phyloP scores from a whole-genome alignment of 1,140 invertebrate genomes.

The Anoplophora glabripennis region DNA sequence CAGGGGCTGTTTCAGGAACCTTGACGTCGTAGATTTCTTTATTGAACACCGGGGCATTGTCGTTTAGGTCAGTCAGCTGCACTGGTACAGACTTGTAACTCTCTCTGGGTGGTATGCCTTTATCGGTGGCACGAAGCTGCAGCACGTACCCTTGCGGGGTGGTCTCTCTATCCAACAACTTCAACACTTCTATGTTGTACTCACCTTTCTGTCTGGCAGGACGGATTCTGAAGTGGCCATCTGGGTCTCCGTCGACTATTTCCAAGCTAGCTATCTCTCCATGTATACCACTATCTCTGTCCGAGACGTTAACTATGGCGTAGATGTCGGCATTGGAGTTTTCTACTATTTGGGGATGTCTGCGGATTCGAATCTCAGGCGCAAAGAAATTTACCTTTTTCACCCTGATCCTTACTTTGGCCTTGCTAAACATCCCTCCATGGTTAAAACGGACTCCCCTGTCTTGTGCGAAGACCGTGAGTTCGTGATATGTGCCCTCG shows the following conservation, averaged over 20 bases:
- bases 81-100: conserved; percentile 75
- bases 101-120: conserved; percentile 72
- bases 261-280: conserved; percentile 80
- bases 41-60: conserved; percentile 85
- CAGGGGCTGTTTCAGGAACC: conserved; percentile 82
- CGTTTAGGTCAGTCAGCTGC: conserved; percentile 75
- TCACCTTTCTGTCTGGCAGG: conserved; percentile 61
- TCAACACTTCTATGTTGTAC: conserved; percentile 74
- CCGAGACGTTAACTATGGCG: conserved; percentile 82
- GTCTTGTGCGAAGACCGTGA: conserved; percentile 80
- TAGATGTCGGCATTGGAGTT: conserved; percentile 84
- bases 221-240: conserved; percentile 79
- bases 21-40: conserved; percentile 84
- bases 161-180: conserved; percentile 71
- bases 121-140: conserved; percentile 79
- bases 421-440: conserved; percentile 63
- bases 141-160: conserved; percentile 81
- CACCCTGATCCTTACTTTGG: conserved; percentile 74
- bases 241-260: conserved; percentile 84
- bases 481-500: conserved; percentile 66
- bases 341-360: conserved; percentile 78
- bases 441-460: conserved; percentile 67
- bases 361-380: conserved; percentile 78
- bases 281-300: conserved; percentile 78
- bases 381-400: conserved; percentile 81